Base-by-base conservation (phyloP, 2,113 vertebrate genomes). In the Neofelis nebulosa region DNA sequence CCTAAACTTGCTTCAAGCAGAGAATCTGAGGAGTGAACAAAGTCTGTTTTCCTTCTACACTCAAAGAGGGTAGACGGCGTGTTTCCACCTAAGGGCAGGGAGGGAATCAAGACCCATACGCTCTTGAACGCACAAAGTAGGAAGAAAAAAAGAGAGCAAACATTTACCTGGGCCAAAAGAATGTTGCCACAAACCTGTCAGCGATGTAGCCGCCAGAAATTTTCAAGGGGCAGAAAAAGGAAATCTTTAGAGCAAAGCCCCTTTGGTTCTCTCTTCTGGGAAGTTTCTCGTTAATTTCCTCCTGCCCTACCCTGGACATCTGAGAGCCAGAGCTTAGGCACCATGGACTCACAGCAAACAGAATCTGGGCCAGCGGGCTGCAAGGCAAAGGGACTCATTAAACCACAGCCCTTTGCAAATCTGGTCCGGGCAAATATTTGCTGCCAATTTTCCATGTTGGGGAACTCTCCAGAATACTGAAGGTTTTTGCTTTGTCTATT, bases 1-100 rank as follows among this genome's bases (percentile, higher is more conserved):
- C 91, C 92, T 90, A 73, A 73, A 36, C 55, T 79, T 85, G 84
- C 92, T 95, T 96, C 94, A 92, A 91, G 71, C 29, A 93, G 92
- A 89, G 73, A 94, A 88, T 90, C 61, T 89, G 92, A 80, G 81
- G 85, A 21, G 5, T 15, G 81, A 97, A 91, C 31, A 71, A 57
- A 97, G 85, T 31, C 76, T 71, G 50, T 92, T 95, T 93, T 91
- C 93, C 57, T 86, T 93, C 66, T 68, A 2, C 18, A 10, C 36
- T 91, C 85, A 31, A 31, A 7, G 87, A 90, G 29, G 16, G 31
- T 65, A 87, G 82, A 78, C 69, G 78, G 11, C 12, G 0, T 74
- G 79, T 48, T 89, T 92, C 25, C 38, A 95, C 78, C 69, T 88
- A n/a, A 33, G 81, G 83, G 65, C 80, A 83, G 74, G 74, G 86